Conservation (phyloP, 2,888 invertebrate species). For the Deladenus siricidicola region DNA sequence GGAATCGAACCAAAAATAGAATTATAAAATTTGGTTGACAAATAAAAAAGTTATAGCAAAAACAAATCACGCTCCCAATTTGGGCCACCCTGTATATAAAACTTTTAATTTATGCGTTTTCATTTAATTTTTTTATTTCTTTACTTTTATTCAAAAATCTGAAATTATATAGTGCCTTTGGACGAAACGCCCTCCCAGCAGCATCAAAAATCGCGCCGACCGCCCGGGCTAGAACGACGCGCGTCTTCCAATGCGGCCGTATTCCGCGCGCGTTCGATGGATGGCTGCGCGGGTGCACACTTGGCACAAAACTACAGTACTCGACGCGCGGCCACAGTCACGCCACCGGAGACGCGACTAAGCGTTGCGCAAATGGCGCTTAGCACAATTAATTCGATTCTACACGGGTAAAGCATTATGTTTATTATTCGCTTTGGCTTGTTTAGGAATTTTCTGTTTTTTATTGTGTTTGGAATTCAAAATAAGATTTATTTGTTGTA, state of each 20-base stretch:
- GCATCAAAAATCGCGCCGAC: no score
- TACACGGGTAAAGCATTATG: conserved; percentile 27
- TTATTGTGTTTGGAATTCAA: background rate
- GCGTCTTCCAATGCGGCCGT: background rate
- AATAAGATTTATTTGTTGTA: background rate
- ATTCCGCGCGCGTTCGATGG: conserved; percentile 1
- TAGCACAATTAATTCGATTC: conserved; percentile 16
- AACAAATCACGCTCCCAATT: no score
- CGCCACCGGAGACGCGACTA: conserved; percentile 9
- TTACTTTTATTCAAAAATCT: no score
- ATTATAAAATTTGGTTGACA: no score
- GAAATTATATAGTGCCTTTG: no score
- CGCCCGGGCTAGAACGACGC: background rate
- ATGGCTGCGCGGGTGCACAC: background rate
- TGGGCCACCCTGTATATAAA: no score
- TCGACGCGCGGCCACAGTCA: background rate
- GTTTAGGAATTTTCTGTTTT: background rate
- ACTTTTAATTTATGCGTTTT: no score
- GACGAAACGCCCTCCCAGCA: no score
- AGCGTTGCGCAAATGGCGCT: conserved; percentile 25
- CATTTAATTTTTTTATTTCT: no score
- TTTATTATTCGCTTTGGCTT: no score
- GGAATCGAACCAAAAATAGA: no score
- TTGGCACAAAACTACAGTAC: background rate
- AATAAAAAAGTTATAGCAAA: no score